Percentiles rank a stretch among this genome's conserved stretches.
phyloP scores from a whole-genome alignment of 2,888 invertebrate genomes.

The Maniola hyperantus region DNA sequence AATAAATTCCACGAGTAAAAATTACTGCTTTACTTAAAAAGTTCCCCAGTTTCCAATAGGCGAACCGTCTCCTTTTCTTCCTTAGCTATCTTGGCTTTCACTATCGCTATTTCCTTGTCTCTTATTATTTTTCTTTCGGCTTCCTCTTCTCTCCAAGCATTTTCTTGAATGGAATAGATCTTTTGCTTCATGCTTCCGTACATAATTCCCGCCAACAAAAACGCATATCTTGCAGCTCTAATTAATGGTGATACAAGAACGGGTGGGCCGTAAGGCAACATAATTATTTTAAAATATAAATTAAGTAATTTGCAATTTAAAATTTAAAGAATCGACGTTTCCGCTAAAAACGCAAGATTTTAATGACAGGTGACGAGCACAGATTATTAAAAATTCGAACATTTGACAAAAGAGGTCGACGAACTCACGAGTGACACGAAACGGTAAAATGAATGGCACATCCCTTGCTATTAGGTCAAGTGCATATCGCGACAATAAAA shows the following conservation, averaged over 20 bases:
- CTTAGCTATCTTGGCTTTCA: constrained; percentile 57
- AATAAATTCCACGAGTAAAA: background rate
- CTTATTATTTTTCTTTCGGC: constrained; percentile 60
- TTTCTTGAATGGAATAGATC: constrained; percentile 57
- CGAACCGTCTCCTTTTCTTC: constrained; percentile 59
- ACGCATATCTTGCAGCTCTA: constrained; percentile 59
- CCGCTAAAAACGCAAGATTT: constrained; percentile 9
- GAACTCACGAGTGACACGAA: constrained; percentile 45
- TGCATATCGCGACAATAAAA: constrained; percentile 56
- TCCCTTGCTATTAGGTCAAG: constrained; percentile 75
- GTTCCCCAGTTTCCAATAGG: constrained; percentile 61
- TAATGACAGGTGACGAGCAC: constrained; percentile 26
- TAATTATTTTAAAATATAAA: background rate
- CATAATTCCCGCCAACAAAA: constrained; percentile 65
- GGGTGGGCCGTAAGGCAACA: constrained; percentile 62
- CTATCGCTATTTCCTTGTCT: constrained; percentile 55
- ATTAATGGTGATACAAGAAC: constrained; percentile 70
- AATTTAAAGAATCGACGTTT: background rate
- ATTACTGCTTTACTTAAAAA: constrained; percentile 45
- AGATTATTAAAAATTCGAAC: constrained; percentile 30
- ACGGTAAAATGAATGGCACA: constrained; percentile 46
- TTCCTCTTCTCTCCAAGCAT: constrained; percentile 53
- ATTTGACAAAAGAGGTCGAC: constrained; percentile 51
- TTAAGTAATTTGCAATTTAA: background rate
- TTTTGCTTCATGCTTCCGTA: constrained; percentile 62